Evolutionary conservation across 2,888 invertebrate genomes (phyloP), one percentile per base, ranked within the genome.

Genomic region (Polia nebulosa): DNA sequence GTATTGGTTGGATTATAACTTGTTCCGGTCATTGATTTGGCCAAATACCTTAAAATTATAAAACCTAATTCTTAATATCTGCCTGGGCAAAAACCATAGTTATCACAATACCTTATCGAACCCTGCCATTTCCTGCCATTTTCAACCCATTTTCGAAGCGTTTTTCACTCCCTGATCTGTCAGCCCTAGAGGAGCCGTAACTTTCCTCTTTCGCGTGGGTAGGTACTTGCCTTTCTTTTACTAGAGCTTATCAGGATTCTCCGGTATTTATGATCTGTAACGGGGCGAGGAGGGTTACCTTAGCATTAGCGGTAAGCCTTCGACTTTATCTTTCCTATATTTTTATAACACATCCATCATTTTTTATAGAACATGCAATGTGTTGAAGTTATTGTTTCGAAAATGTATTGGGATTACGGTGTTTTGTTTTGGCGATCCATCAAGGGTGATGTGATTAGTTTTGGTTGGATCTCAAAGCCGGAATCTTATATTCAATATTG

Each of bases 201-300:
- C 76, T 82, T 83, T 76, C 53, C 71, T 70, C 68, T 78, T 69
- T 80, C 64, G 75, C 80, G 77, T 70, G 66, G 78, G 80, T 76
- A 60, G 73, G 64, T 80, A 80, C 78, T 82, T 80, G 81, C 72
- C 74, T 85, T 88, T 88, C 88, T 89, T 90, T 89, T 88, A 88
- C 82, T 85, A 80, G 81, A 86, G 90, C 90, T 92, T 92, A 92
- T 91, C 92, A 88, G 89, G 90, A 88, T 89, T 86, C 88, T 76
- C 82, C 86, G 83, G 89, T 91, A 91, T 92, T 92, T 92, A 91
- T 91, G 91, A 91, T 89, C 89, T 87, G 88, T 86, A 89, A 84
- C 84, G 81, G 85, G 84, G 87, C 84, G 85, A 85, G 83, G 88
- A 85, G 87, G 89, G 88, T 88, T 89, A 87, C 87, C 83, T 84